Conservation (phyloP, 2,797 vertebrate genomes). For the Chelonia mydas region DNA sequence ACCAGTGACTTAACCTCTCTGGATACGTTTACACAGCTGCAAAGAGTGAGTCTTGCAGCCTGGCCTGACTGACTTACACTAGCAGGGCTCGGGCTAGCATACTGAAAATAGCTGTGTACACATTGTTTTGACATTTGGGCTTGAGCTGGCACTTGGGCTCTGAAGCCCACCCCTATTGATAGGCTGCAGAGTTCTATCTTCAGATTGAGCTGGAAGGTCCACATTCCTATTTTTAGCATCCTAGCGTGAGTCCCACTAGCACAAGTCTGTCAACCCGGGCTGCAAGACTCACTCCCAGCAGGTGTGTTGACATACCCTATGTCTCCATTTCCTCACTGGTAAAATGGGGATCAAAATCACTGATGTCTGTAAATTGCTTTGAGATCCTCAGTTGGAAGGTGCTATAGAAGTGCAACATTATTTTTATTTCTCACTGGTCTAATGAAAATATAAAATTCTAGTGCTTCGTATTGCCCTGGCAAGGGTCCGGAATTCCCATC, state of each 20-base stretch:
- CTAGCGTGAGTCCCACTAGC: neutral
- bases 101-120: neutral
- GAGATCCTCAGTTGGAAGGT: neutral
- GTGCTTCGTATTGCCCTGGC: neutral
- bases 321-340: neutral
- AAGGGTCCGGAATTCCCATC: neutral
- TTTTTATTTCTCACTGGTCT: neutral
- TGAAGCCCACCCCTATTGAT: neutral
- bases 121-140: neutral
- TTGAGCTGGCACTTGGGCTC: neutral
- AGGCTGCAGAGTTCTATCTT: neutral
- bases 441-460: neutral
- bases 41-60: neutral
- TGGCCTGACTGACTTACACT: neutral
- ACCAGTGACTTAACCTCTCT: neutral
- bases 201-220: neutral
- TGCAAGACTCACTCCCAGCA: neutral
- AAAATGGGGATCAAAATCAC: neutral
- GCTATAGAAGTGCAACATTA: neutral
- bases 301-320: accelerated
- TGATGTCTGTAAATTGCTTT: neutral
- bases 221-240: neutral
- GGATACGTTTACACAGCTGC: neutral
- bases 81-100: neutral
- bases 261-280: neutral